These are phyloP conservation scores for Tuberolachnus salignus DNA, from an alignment of 2,888 invertebrate genomes.

Conservation along the genomic window DNA sequence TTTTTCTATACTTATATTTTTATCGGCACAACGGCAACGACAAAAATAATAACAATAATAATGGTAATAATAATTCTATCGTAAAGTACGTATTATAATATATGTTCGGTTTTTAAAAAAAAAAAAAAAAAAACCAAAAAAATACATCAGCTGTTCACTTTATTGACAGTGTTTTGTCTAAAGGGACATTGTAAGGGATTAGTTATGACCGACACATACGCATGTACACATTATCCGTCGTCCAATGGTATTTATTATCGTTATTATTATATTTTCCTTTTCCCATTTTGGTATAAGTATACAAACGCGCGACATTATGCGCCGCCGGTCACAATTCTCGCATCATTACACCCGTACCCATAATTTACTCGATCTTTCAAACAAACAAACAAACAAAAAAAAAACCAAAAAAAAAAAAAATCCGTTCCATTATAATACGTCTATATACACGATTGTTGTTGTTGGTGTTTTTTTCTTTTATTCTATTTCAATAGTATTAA, in stretches of 20 bases:
- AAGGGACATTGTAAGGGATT: conserved; percentile 46
- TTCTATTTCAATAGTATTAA: not conserved
- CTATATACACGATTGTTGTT: not conserved
- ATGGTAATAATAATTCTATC: not conserved
- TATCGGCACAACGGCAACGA: not conserved
- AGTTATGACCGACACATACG: conserved; percentile 22
- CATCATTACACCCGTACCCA: conserved; percentile 36
- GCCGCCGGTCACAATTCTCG: conserved; percentile 33
- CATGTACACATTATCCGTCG: conserved; percentile 10
- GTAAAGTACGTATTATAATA: not conserved
- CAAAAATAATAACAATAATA: too few species aligned
- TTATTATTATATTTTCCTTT: not conserved
- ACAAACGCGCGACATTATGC: conserved; percentile 24
- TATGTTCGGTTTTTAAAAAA: conserved; percentile 3
- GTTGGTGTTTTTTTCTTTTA: not conserved
- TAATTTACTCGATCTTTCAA: conserved; percentile 47
- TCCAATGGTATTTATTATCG: conserved; percentile 37
- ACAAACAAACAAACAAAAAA: conserved; percentile 21
- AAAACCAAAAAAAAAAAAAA: too few species aligned
- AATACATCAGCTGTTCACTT: conserved; percentile 40
- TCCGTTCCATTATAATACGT: too few species aligned
- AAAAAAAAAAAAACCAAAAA: too few species aligned
- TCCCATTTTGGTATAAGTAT: conserved; percentile 7
- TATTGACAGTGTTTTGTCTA: conserved; percentile 56
- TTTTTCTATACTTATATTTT: not conserved